Evolutionary conservation across 2,888 invertebrate genomes (phyloP).

Genomic region (Thera obeliscata): DNA sequence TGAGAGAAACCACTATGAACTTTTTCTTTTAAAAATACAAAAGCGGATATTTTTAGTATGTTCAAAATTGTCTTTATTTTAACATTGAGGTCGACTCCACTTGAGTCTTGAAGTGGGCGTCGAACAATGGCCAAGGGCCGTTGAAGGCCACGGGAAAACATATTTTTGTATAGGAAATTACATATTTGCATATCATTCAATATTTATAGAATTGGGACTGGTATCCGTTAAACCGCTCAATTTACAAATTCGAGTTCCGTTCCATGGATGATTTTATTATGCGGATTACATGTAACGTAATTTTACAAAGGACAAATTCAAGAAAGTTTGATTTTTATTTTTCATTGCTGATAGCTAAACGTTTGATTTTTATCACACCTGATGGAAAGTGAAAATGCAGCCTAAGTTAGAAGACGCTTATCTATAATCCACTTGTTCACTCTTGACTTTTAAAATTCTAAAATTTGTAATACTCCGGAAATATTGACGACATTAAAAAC

Average conservation of each 20-base stretch:
- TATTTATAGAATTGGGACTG: constrained; percentile 32
- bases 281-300: too few species aligned
- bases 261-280: background rate
- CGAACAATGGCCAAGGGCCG: constrained; percentile 58
- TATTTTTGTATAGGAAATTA: constrained; percentile 47
- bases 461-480: too few species aligned
- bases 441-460: too few species aligned
- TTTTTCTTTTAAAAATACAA: constrained; percentile 2
- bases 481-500: too few species aligned
- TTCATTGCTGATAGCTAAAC: too few species aligned
- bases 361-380: too few species aligned
- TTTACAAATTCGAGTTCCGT: background rate
- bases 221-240: background rate
- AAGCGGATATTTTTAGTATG: constrained; percentile 4
- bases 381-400: too few species aligned
- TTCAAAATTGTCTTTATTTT: constrained; percentile 49
- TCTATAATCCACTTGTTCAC: too few species aligned
- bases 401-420: too few species aligned
- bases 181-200: constrained; percentile 47
- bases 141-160: constrained; percentile 50
- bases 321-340: too few species aligned
- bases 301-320: too few species aligned
- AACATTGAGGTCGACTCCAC: constrained; percentile 49
- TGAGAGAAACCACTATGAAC: background rate
- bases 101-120: constrained; percentile 48